Evolutionary conservation across 2,888 invertebrate genomes (phyloP).

Genomic region (Callyntrura sp.): DNA sequence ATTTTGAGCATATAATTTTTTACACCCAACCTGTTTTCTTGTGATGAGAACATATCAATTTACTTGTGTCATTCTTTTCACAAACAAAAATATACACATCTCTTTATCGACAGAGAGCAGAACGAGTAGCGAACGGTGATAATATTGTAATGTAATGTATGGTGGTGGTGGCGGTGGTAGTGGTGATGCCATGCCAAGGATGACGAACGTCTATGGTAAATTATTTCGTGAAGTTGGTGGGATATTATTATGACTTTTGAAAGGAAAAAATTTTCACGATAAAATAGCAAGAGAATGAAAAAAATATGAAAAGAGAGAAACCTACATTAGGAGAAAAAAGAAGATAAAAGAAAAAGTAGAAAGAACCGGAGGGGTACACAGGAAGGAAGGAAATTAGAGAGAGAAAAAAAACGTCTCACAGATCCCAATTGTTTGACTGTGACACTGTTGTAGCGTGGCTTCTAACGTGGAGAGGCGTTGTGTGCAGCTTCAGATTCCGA

Average conservation of each 20-base stretch:
- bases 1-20: conserved; percentile 4
- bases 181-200: conserved; percentile 3
- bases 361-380: not conserved
- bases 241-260: not conserved
- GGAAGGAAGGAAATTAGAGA: conserved; percentile 21
- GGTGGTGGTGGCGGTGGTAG: not conserved
- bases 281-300: not conserved
- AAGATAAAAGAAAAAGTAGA: not conserved
- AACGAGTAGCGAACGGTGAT: conserved; percentile 2
- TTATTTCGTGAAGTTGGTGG: conserved; percentile 17
- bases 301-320: not conserved
- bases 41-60: conserved; percentile 25
- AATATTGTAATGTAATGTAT: not conserved
- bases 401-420: conserved; percentile 4
- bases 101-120: not conserved
- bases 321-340: not conserved
- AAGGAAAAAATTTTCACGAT: not conserved
- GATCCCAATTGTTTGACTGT: conserved; percentile 18
- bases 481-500: not conserved
- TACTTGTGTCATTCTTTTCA: conserved; percentile 23
- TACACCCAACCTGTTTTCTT: conserved; percentile 20
- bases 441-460: conserved; percentile 5
- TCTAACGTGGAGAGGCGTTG: not conserved
- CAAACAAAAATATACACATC: conserved; percentile 7
- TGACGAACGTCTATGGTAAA: conserved; percentile 17